These are phyloP conservation scores for Drosophila mimica DNA, from an alignment of 2,888 invertebrate genomes.

Conservation along the genomic window DNA sequence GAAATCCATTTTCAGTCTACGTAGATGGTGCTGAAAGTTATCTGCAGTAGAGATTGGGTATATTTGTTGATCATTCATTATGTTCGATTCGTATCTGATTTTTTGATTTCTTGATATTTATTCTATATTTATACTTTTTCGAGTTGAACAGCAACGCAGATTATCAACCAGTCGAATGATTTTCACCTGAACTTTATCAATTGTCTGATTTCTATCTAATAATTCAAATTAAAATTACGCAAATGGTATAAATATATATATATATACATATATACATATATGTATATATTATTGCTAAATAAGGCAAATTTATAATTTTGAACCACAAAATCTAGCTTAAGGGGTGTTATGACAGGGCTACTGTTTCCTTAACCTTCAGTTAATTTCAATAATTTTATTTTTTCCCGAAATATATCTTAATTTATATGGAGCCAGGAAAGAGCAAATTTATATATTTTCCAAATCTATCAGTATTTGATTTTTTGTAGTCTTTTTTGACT, in stretches of 20 bases:
- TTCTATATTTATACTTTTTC: neutral
- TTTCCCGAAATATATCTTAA: too few relatives aligned
- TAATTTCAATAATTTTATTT: neutral
- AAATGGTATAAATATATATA: too few relatives aligned
- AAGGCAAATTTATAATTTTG: neutral
- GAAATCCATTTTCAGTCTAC: neutral
- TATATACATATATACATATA: too few relatives aligned
- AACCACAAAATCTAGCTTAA: neutral
- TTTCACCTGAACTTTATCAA: neutral
- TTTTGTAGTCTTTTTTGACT: neutral
- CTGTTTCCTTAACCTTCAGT: neutral
- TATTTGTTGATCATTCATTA: neutral
- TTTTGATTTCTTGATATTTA: neutral
- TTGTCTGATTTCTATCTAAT: neutral
- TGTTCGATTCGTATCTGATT: neutral
- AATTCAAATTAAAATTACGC: neutral
- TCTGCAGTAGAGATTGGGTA: neutral
- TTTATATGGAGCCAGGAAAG: too few relatives aligned
- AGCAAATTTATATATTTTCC: too few relatives aligned
- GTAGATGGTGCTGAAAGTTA: neutral
- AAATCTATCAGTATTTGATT: neutral
- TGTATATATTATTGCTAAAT: neutral
- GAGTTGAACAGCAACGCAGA: neutral
- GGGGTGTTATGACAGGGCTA: neutral
- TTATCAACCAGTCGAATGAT: neutral